Conservation (phyloP, 2,797 vertebrate genomes). For the Diplodus sargus region DNA sequence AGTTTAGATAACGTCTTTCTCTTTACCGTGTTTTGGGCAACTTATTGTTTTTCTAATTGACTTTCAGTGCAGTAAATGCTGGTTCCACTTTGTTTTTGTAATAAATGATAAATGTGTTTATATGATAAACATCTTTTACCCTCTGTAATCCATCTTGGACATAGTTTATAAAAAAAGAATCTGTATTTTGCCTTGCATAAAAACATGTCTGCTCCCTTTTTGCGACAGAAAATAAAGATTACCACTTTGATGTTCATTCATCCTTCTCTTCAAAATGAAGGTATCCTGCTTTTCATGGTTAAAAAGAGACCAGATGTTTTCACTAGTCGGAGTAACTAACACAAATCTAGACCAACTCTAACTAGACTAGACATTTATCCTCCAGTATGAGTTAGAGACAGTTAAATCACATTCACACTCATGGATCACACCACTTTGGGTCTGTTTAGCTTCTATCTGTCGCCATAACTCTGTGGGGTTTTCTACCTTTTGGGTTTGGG, state of each 20-base stretch:
- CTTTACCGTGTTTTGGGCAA: neutral
- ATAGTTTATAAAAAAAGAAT: neutral
- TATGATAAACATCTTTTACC: neutral
- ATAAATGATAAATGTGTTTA: neutral
- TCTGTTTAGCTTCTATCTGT: neutral
- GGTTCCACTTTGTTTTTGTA: neutral
- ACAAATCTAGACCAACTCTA: neutral
- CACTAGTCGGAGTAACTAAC: neutral
- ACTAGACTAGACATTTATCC: neutral
- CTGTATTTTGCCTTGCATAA: neutral
- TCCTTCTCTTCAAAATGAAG: neutral
- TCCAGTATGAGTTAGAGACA: neutral
- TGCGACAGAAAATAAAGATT: neutral
- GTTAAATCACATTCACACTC: neutral
- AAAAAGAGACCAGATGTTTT: neutral
- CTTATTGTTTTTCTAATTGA: neutral
- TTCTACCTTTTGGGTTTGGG: conserved; percentile 86
- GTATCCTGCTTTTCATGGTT: neutral
- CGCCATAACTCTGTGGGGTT: neutral
- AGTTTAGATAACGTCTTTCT: neutral
- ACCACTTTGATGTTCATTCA: neutral
- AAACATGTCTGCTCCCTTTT: neutral
- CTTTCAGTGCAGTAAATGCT: neutral
- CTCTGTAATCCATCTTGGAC: neutral
- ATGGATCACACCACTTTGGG: too few species aligned